Evolutionary conservation across 2,113 vertebrate species (phyloP).

Genomic region (Toxotes chatareus): DNA sequence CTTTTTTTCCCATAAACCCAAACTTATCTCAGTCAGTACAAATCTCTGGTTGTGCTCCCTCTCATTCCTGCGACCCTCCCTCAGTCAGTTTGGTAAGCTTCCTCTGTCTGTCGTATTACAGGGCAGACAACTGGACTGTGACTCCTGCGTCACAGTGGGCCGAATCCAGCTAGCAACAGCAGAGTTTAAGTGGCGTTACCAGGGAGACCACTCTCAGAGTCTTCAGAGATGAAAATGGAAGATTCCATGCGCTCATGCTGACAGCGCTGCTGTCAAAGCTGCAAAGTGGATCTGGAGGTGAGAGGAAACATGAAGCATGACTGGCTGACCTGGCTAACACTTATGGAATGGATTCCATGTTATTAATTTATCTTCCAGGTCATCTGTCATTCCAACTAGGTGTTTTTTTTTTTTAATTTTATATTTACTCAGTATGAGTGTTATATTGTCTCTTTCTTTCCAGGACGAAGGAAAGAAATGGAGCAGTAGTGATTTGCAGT

Average conservation of each 20-base stretch:
- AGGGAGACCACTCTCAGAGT: constrained; percentile 30
- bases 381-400: background rate
- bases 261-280: constrained; percentile 16
- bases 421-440: background rate
- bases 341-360: constrained; percentile 16
- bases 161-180: constrained; percentile 50
- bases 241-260: constrained; percentile 45
- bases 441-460: constrained; percentile 26
- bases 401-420: background rate
- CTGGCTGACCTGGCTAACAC: constrained; percentile 19
- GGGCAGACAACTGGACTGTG: constrained; percentile 35
- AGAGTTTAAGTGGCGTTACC: constrained; percentile 53
- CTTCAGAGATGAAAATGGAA: constrained; percentile 52
- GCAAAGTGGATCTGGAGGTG: background rate
- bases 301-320: constrained; percentile 17
- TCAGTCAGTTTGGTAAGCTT: constrained; percentile 11
- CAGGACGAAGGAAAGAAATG: background rate
- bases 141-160: constrained; percentile 49
- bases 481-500: constrained; percentile 11
- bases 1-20: background rate
- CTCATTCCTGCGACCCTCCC: background rate
- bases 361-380: constrained; percentile 25
- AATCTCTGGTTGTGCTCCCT: background rate
- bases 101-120: constrained; percentile 2
- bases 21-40: background rate